Evolutionary conservation across 2,888 invertebrate species (phyloP), one percentile per base, ranked within the genome.

Genomic region (Synergus umbraculus): DNA sequence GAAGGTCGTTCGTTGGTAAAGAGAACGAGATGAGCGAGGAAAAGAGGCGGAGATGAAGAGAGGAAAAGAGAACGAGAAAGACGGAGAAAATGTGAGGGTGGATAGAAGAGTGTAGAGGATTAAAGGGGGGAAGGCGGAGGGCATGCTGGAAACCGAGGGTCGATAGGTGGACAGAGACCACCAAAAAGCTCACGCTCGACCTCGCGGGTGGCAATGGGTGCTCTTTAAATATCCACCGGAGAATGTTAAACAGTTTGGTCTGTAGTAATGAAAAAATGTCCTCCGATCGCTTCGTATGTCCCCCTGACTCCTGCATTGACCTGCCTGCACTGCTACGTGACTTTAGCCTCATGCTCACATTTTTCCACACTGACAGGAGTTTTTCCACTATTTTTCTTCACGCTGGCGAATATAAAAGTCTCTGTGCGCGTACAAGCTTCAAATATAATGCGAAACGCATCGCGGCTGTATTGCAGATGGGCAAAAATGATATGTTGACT

Each of bases 131-230:
- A 83, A 78, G 78, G 49, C 54, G 58, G 66, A 13, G 67, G 63
- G 66, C 22, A 64, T 15, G 79, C 29, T 18, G 41, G 66, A 76
- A 76, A 69, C 22, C 88, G 88, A 90, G 87, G 90, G 89, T 90
- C 90, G 90, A 90, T 89, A 90, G 90, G 90, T 89, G 90, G 89
- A 88, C 87, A 87, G 83, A 85, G 81, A 85, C 86, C 86, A 87
- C 83, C 87, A 86, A 83, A 87, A 88, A 86, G 87, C 86, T 86
- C 85, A 85, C 85, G 84, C 86, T 73, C 79, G 67, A 77, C 78
- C 63, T 78, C 73, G 63, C 49, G 63, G 46, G 29, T 49, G 69
- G 69, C 22, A 8, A 46, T 46, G 69, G 49, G 49, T 83, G 83
- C 86, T 89, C 87, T 89, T 90, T 88, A 90, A 89, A 90, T 89